Percentiles rank a stretch among this genome's conserved stretches.
Conservation (phyloP, 2,113 vertebrate species). For the Aldabrachelys gigantea region DNA sequence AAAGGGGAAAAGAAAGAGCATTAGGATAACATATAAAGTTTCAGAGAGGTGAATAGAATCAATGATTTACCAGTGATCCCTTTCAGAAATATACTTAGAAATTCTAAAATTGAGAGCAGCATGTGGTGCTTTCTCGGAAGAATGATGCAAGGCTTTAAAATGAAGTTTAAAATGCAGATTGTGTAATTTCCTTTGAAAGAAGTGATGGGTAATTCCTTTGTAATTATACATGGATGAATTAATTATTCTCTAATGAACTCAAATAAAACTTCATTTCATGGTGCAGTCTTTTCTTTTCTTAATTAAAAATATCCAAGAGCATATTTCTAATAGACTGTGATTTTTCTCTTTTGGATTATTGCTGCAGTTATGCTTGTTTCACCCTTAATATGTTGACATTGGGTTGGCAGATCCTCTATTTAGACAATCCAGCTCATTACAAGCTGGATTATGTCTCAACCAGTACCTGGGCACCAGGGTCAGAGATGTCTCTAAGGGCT, state of each 20-base stretch:
- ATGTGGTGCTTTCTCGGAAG: not conserved
- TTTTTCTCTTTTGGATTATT: not conserved
- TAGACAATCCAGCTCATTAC: not conserved
- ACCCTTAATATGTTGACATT: not conserved
- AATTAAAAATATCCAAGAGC: slow-evolving; percentile 39
- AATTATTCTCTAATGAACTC: slow-evolving; percentile 66
- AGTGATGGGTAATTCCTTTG: slow-evolving; percentile 33
- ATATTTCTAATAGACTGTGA: not conserved
- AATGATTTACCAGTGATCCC: not conserved
- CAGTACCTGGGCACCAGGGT: not conserved
- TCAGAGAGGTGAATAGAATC: not conserved
- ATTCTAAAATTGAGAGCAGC: not conserved
- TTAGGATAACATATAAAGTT: not conserved
- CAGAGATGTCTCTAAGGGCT: not conserved
- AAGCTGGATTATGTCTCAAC: not conserved
- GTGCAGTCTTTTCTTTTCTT: not conserved
- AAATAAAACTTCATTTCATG: slow-evolving; percentile 32
- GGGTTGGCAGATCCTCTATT: not conserved
- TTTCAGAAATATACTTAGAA: not conserved
- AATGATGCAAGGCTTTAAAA: slow-evolving; percentile 9
- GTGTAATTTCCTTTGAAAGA: slow-evolving; percentile 47
- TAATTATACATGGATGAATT: slow-evolving; percentile 54
- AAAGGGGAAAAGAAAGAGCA: not conserved
- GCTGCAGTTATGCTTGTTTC: not conserved
- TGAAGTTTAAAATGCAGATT: slow-evolving; percentile 41